Base-by-base conservation (phyloP, 2,888 invertebrate species). In the Pollenia angustigena region DNA sequence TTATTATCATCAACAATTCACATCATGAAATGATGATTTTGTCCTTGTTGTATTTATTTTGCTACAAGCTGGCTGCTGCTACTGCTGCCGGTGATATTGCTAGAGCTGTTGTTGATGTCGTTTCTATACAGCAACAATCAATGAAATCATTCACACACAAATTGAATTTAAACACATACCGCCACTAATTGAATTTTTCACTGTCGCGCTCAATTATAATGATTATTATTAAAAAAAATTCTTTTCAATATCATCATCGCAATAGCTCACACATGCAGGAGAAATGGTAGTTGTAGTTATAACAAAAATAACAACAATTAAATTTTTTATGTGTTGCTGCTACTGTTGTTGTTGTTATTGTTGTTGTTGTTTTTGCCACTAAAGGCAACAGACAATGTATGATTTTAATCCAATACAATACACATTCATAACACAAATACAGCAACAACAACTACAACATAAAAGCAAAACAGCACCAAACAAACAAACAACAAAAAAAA, bases 141-240 rank as follows among this genome's bases (percentile, higher is more conserved):
- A 89, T 90, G 91, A 89, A 89, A 89, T 89, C 90, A 87, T 89
- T 89, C 83, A 90, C 85, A 87, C 88, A 88, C 88, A 90, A 90
- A 91, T 90, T 91, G 89, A 90, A 90, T 91, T 90, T 91, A 89
- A 88, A 88, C 89, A 91, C 89, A 91, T 89, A 88, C 89, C 89
- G 89, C 88, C 89, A 88, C 90, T 91, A 91, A 91, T 91, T 91
- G 91, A 91, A 91, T 91, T 91, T 91, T 90, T 91, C 91, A 91
- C 91, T 91, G 91, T 91, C 91, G 91, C 89, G 90, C 88, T 90
- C 91, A 91, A 91, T 91, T 91, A 91, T 87, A 87, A 87, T 84
- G 84, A 87, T 91, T 91, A 89, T 90, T 89, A 91, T 90, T 90
- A 88, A 90, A 32, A 32, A 32, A 32, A 90, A 89, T 90, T 91